phyloP scores from a whole-genome alignment of 2,888 invertebrate genomes.

The Kuschelorhynchus macadamiae region DNA sequence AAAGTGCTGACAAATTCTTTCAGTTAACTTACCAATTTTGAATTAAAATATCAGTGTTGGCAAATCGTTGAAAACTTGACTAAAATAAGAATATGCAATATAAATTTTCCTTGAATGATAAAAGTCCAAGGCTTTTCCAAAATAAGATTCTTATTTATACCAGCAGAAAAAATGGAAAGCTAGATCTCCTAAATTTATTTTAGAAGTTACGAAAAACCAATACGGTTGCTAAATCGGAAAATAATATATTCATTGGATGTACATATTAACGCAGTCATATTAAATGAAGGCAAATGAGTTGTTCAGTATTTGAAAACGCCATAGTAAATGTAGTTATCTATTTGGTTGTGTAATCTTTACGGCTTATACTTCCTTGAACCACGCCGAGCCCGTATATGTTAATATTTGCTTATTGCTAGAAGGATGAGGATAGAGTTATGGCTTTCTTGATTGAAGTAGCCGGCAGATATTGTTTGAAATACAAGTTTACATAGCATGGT shows the following conservation, averaged over 20 bases:
- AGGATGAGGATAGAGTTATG: neutral
- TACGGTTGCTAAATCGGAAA: constrained; percentile 13
- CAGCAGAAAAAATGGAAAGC: neutral
- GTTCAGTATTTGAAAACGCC: constrained; percentile 1
- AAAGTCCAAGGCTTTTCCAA: too few relatives aligned
- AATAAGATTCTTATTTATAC: too few relatives aligned
- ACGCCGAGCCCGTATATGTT: constrained; percentile 1
- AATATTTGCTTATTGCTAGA: constrained; percentile 22
- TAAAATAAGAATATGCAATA: too few relatives aligned
- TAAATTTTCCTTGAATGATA: too few relatives aligned
- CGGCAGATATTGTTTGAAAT: neutral
- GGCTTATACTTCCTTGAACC: constrained; percentile 34
- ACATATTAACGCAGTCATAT: constrained; percentile 19
- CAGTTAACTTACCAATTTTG: too few relatives aligned
- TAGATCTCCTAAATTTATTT: neutral
- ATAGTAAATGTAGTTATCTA: constrained; percentile 20
- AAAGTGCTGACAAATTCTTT: too few relatives aligned
- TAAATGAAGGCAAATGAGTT: constrained; percentile 9
- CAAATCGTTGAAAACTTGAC: too few relatives aligned
- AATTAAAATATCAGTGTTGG: too few relatives aligned
- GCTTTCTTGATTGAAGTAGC: constrained; percentile 9
- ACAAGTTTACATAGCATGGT: too few relatives aligned
- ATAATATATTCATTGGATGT: constrained; percentile 31
- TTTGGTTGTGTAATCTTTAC: constrained; percentile 28
- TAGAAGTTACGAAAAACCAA: constrained; percentile 1